Base-by-base conservation (phyloP, 1,140 invertebrate genomes). In the Trichonephila inaurata region DNA sequence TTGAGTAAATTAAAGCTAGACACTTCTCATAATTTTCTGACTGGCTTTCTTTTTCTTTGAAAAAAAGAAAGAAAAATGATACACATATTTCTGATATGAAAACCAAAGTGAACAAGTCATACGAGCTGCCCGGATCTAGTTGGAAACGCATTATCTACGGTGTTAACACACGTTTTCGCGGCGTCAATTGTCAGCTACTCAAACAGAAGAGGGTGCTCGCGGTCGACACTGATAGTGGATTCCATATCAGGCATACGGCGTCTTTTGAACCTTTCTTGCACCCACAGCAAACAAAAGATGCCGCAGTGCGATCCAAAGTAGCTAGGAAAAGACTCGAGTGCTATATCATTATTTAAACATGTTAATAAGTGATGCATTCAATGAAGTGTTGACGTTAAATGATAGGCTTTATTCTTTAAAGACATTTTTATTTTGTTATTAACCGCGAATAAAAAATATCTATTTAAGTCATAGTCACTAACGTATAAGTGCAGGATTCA, bases 181-280 rank as follows among this genome's bases (percentile, higher is more conserved):
- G 28, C 86, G 24, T 89, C 87, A 89, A 81, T 77, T 90, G 89
- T 90, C 89, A 81, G 21, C 89, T 90, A 12, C 69, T 90, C 89
- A 90, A 90, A 90, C 51, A 90, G 28, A 21, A 90, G 89, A 81
- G 69, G 66, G 62, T 69, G 51, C 51, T 19, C 21, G 82, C 18
- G 72, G 82, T 21, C 40, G 21, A 24, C 85, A 64, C 85, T 64
- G 85, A 61, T 62, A 87, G 24, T n/a, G 21, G 28, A 24, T 18
- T 1, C 61, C 24, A 21, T 87, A 87, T 64, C 85, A 87, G 85
- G 3, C 2, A 18, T 18, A 18, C 69, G 89, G 89, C 89, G 28
- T 24, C 89, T 81, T 90, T 90, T 90, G 89, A 90, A 90, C 69
- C 72, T 19, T 90, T 28, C 44, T 61, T 69, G 61, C 89, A 90